Conservation (phyloP, 2,797 vertebrate genomes). For the Syngnathus rostellatus region DNA sequence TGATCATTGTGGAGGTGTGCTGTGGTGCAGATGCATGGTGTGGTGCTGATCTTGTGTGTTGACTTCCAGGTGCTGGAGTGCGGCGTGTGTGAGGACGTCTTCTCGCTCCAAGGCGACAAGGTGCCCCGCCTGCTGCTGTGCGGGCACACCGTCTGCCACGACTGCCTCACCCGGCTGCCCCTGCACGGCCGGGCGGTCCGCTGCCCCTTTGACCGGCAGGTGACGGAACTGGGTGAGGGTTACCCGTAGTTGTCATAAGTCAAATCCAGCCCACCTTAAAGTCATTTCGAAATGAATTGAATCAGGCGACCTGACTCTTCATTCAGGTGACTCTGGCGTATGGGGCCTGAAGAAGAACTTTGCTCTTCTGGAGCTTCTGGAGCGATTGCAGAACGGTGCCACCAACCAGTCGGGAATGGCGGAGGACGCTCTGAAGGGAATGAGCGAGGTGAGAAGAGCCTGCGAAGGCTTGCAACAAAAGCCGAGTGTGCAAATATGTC, state of each 20-base stretch:
- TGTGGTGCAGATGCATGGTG: not conserved
- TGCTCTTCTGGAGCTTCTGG: conserved; percentile 90
- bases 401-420: conserved; percentile 80
- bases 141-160: conserved; percentile 94
- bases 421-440: conserved; percentile 81
- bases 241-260: too few relatives aligned
- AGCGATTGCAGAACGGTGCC: conserved; percentile 91
- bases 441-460: conserved; percentile 81
- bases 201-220: conserved; percentile 95
- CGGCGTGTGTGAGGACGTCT: conserved; percentile 96
- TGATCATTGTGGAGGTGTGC: not conserved
- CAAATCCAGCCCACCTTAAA: not conserved
- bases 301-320: not conserved
- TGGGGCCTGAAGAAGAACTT: conserved; percentile 99
- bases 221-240: conserved; percentile 87
- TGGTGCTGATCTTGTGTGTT: not conserved
- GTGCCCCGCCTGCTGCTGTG: conserved; percentile 93
- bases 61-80: conserved; percentile 80
- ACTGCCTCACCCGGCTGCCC: conserved; percentile 90
- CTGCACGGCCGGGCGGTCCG: conserved; percentile 90
- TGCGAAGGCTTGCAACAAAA: too few relatives aligned
- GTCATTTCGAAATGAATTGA: not conserved
- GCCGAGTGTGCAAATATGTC: too few relatives aligned
- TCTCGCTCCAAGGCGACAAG: conserved; percentile 95
- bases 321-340: conserved; percentile 89